Base-by-base conservation (phyloP, 2,888 invertebrate genomes). In the Ctenicera cuprea region DNA sequence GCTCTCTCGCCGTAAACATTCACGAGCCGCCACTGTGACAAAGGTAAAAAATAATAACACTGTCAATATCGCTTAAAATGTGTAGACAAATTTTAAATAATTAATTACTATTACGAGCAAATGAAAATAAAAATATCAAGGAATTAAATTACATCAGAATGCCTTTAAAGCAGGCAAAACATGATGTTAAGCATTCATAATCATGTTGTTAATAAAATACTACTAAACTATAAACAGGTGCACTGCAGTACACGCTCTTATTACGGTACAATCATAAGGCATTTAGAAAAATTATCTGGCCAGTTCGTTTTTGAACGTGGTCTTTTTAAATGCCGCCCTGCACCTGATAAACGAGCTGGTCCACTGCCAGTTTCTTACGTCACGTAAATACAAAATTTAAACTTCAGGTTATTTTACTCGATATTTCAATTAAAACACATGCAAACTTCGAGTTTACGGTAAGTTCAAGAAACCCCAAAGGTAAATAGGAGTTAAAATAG, bases 191-290 rank as follows among this genome's bases (percentile, higher is more conserved):
- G 48, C 50, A 52, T 52, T 52, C 50, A 65, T 50, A 45, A 45
- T 30, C 68, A 68, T 48, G 68, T 33, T 50, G 57, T 61, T 61
- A 71, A 66, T 66, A 61, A 71, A 71, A 61, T 66, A 71, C 65
- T 54, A 64, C 71, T 45, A 65, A 63, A 64, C 68, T 57, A 69
- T 69, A 71, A 74, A 71, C 74, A 75, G 74, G 74, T 75, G 74
- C 67, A 68, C 65, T 14, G 41, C 66, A 66, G 43, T 64, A 71
- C 59, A 64, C 71, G 52, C 57, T 69, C 61, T 71, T 66, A 71
- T 74, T 75, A 75, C 74, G 74, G 74, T 75, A 75, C 66, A 71
- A 74, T 74, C 71, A 71, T 59, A 62, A 67, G 71, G 67, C 62
- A 71, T 71, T 64, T 57, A 74, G 52, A 71, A 71, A 75, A 75